phyloP scores from a whole-genome alignment of 1,140 invertebrate species.

The Subanguina moxae region DNA sequence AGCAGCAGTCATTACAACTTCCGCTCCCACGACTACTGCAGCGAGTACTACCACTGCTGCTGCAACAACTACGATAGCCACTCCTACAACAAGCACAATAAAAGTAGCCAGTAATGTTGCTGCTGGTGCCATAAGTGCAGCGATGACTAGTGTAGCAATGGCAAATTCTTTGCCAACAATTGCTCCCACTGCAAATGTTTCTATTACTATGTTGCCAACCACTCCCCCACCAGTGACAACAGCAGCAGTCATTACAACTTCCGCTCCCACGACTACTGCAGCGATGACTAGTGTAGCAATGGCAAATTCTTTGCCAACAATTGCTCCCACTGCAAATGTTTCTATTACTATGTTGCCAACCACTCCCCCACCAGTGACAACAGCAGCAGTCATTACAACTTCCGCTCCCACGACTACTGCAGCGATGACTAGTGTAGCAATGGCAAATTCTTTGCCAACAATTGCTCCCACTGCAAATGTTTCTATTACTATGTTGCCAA shows the following conservation, averaged over 20 bases:
- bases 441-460: no score
- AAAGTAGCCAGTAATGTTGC: background rate
- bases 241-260: slow-evolving; percentile 4
- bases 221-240: background rate
- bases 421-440: no score
- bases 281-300: no score
- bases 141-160: slow-evolving; percentile 1
- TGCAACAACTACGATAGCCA: background rate
- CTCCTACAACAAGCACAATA: background rate
- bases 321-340: no score
- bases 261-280: background rate
- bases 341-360: background rate
- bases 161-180: no score
- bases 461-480: no score
- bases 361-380: background rate
- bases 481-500: no score
- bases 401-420: background rate
- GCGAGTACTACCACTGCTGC: background rate
- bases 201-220: background rate
- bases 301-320: no score
- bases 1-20: background rate
- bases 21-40: background rate
- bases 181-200: no score
- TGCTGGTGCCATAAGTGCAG: background rate
- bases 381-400: slow-evolving; percentile 7